Conservation (phyloP, 1,140 invertebrate species). For the Chelonus insularis region DNA sequence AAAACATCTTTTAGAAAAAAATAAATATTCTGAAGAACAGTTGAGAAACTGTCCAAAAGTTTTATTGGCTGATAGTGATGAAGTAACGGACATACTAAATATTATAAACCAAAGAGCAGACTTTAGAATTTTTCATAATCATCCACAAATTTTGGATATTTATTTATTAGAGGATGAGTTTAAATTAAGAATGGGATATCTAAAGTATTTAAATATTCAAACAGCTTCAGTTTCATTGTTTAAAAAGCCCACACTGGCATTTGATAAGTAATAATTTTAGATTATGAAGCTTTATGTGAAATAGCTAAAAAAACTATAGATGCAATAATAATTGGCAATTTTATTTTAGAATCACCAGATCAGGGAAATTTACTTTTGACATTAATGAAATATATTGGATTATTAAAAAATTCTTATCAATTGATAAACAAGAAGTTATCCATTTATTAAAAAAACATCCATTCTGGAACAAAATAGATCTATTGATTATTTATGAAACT, state of each 20-base stretch:
- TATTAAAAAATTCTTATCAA: no score
- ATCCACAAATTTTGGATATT: constrained; percentile 61
- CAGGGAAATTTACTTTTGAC: no score
- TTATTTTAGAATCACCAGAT: no score
- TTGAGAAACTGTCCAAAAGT: constrained; percentile 54
- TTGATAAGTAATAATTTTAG: constrained; percentile 51
- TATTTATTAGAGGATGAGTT: constrained; percentile 57
- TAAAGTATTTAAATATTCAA: constrained; percentile 51
- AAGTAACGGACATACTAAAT: constrained; percentile 56
- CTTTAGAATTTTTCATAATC: constrained; percentile 56
- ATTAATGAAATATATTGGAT: no score
- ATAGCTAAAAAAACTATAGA: no score
- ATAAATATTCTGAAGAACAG: constrained; percentile 52
- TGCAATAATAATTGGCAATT: no score
- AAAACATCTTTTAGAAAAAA: constrained; percentile 55
- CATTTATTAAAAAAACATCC: constrained; percentile 58
- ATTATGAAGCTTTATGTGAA: no score
- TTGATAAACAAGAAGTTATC: no score
- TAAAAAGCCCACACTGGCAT: no score
- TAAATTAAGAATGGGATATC: constrained; percentile 53
- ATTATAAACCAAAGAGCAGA: constrained; percentile 56
- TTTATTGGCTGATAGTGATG: constrained; percentile 52
- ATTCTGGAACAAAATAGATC: constrained; percentile 59
- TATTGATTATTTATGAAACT: constrained; percentile 58
- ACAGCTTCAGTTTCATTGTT: no score